phyloP scores from a whole-genome alignment of 35 echinoderm and acorn worm species.

The Diadema setosum region DNA sequence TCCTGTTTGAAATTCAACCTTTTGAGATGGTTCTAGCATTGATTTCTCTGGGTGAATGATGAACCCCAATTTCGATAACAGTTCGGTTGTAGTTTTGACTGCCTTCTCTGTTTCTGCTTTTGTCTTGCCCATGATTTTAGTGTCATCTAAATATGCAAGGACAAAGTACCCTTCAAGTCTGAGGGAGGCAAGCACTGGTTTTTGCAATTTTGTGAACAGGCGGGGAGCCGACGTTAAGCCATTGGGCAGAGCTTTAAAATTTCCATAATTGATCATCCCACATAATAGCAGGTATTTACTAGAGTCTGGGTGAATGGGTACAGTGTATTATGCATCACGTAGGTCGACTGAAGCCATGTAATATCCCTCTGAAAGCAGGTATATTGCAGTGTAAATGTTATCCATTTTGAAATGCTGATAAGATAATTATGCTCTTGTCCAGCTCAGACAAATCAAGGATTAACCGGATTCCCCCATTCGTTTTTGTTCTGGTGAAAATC shows the following conservation, averaged over 20 bases:
- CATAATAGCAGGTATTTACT: constrained; percentile 57
- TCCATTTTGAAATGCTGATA: constrained; percentile 70
- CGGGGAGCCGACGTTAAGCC: background rate
- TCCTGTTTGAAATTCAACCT: constrained; percentile 48
- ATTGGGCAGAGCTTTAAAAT: background rate
- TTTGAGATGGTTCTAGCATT: constrained; percentile 14
- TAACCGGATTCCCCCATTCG: constrained; percentile 46
- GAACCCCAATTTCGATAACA: constrained; percentile 41
- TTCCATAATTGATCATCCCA: no score
- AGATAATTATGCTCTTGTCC: background rate
- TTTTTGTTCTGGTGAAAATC: constrained; percentile 47
- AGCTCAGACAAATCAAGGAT: constrained; percentile 56
- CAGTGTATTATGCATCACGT: constrained; percentile 39
- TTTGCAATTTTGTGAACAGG: constrained; percentile 69
- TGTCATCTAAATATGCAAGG: constrained; percentile 27
- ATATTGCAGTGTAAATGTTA: background rate
- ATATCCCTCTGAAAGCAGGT: background rate
- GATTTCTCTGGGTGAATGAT: constrained; percentile 68
- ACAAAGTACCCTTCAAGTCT: background rate
- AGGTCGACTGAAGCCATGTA: constrained; percentile 42
- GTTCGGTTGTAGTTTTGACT: background rate
- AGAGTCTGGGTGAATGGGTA: background rate
- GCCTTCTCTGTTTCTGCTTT: background rate
- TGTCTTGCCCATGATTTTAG: background rate
- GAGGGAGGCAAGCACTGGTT: constrained; percentile 1